Base-by-base conservation (phyloP, 2,888 invertebrate genomes). In the Leptinotarsa juncta region DNA sequence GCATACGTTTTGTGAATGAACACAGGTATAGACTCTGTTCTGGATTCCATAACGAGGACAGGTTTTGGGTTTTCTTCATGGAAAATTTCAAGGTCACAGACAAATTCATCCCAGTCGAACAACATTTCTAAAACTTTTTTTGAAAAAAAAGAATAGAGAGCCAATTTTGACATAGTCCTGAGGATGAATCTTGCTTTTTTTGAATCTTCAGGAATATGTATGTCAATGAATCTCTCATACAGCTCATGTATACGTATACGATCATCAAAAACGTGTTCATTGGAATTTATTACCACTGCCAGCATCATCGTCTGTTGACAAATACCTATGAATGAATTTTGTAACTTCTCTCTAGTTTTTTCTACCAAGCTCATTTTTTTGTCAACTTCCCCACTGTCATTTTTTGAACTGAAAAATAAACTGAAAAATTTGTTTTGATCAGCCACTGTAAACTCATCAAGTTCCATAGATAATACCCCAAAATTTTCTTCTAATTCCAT, bases 261-360 rank as follows among this genome's bases (percentile, higher is more conserved):
- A 16, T 50, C 42, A 16, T 14, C 32, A 10, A 16, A 65, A 14
- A 53, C 15, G 50, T 71, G 14, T 65, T 18, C 23, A 51, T 71
- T 51, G 49, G 15, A 26, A 32, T 71, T 48, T n/a, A 71, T 68
- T 18, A 75, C 69, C 72, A 50, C 67, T n/a, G 67, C 66, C 16
- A 75, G 16, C 75, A 75, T 75, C 72, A 72, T 72, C 15, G 75
- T 75, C 70, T 75, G 75, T 65, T 75, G 75, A 51, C 72, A 75
- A 32, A 72, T 70, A 57, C 75, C 75, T 53, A 75, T 72, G 55
- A 69, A 70, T 1, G 75, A 75, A 23, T 55, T 67, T 65, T 71
- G 68, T 5, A 74, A 53, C 48, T 49, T 60, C 3, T 53, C 65
- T 23, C 60, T 67, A 15, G 53, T 68, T 32, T 51, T 71, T 15